These are phyloP conservation scores for Diabrotica undecimpunctata DNA, from an alignment of 1,140 invertebrate species.

Conservation along the genomic window DNA sequence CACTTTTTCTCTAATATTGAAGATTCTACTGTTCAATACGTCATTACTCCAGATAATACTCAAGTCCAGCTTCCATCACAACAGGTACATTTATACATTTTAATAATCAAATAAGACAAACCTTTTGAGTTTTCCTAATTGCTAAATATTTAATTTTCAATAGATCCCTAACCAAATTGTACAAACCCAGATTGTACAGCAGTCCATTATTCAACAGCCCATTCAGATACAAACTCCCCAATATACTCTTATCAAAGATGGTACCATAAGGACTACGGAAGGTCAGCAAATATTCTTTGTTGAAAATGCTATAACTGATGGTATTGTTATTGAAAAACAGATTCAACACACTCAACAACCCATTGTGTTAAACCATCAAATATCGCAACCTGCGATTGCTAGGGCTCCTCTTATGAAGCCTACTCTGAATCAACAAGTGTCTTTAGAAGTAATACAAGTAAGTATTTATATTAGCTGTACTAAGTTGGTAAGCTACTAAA, in stretches of 20 bases:
- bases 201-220: constrained; percentile 1
- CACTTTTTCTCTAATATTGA: constrained; percentile 43
- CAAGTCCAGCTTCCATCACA: constrained; percentile 32
- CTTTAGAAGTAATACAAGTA: constrained; percentile 8
- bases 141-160: not conserved
- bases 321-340: constrained; percentile 16
- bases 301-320: not conserved
- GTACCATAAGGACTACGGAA: not conserved
- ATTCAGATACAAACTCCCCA: not conserved
- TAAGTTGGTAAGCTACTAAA: too few species aligned
- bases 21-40: constrained; percentile 35
- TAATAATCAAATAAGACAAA: not conserved
- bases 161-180: not conserved
- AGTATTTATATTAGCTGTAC: not conserved
- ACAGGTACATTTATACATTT: constrained; percentile 25
- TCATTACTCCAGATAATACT: constrained; percentile 32
- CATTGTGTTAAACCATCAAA: constrained; percentile 37
- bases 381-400: constrained; percentile 14
- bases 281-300: constrained; percentile 4
- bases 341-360: constrained; percentile 27
- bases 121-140: not conserved
- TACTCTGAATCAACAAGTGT: not conserved
- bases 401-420: not conserved
- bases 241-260: constrained; percentile 7
- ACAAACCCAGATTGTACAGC: not conserved